These are phyloP conservation scores for Heterodera filipjevi DNA, from an alignment of 2,888 invertebrate species.

Conservation along the genomic window DNA sequence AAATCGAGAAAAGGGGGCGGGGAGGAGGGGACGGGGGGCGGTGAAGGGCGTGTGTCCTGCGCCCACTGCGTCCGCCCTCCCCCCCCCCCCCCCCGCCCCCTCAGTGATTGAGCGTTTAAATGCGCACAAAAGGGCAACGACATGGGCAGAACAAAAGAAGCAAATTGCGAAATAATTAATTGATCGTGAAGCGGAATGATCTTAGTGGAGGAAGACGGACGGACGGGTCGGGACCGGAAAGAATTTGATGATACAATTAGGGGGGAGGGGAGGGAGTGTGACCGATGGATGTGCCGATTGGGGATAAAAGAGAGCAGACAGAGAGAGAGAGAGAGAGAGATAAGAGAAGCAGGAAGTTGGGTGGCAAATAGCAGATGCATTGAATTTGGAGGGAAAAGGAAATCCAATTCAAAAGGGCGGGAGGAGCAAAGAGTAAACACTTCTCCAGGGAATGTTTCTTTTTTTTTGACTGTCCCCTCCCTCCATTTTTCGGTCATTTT, in stretches of 20 bases:
- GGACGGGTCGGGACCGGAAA: constrained; percentile 1
- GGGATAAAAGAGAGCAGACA: background rate
- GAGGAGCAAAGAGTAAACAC: too few relatives aligned
- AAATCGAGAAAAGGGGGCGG: background rate
- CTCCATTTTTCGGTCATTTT: too few relatives aligned
- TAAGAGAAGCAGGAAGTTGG: too few relatives aligned
- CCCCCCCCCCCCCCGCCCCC: background rate
- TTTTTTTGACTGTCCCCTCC: too few relatives aligned
- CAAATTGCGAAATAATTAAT: constrained; percentile 16
- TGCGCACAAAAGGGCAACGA: background rate
- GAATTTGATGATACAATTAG: background rate
- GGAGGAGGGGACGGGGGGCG: background rate
- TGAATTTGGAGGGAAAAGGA: too few relatives aligned
- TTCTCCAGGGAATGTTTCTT: too few relatives aligned
- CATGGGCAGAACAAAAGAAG: background rate
- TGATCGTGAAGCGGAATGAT: constrained; percentile 10
- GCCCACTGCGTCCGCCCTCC: too few relatives aligned
- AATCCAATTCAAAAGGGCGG: too few relatives aligned
- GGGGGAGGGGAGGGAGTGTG: background rate
- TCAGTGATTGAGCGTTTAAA: constrained; percentile 15
- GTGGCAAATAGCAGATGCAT: too few relatives aligned
- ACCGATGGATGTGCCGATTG: background rate
- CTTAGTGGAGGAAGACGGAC: background rate
- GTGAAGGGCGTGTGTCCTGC: background rate
- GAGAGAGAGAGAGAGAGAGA: background rate